phyloP scores from a whole-genome alignment of 2,888 invertebrate species.

The Cataglyphis altisquamis region DNA sequence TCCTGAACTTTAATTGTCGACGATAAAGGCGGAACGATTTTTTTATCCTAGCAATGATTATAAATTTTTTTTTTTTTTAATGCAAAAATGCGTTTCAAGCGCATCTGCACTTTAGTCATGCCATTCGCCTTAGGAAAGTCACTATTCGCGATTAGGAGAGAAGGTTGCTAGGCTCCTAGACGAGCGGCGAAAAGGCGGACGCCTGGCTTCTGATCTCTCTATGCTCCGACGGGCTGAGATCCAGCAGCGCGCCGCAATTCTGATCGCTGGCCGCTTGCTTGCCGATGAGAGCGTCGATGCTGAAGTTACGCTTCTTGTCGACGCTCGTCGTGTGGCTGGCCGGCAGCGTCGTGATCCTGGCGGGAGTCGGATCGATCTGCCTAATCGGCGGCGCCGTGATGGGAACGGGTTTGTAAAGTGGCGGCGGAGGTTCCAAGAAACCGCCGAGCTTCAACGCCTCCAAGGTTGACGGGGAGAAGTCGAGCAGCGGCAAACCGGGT shows the following conservation, averaged over 20 bases:
- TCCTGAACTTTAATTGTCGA: neutral
- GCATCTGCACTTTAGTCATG: neutral
- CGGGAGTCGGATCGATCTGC: slow-evolving; percentile 80
- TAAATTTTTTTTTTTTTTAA: neutral
- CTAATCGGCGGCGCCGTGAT: slow-evolving; percentile 82
- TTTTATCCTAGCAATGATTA: neutral
- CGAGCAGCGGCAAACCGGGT: slow-evolving; percentile 87
- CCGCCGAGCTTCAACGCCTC: slow-evolving; percentile 84
- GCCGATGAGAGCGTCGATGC: slow-evolving; percentile 88
- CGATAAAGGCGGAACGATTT: neutral
- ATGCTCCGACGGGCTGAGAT: slow-evolving; percentile 84
- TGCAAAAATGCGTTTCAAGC: neutral
- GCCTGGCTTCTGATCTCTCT: slow-evolving; percentile 87
- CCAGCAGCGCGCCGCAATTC: slow-evolving; percentile 80
- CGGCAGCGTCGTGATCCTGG: slow-evolving; percentile 75
- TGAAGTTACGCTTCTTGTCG: slow-evolving; percentile 86
- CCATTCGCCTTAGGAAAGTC: slow-evolving; percentile 15
- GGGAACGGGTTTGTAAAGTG: slow-evolving; percentile 85
- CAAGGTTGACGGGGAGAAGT: slow-evolving; percentile 83
- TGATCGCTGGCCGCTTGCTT: slow-evolving; percentile 81
- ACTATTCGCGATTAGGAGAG: neutral
- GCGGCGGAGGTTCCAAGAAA: slow-evolving; percentile 86
- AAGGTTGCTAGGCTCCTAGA: slow-evolving; percentile 74
- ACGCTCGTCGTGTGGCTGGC: slow-evolving; percentile 66
- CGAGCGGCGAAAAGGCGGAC: slow-evolving; percentile 91